A percentile compares a stretch with the other conserved stretches of the same genome.
Evolutionary conservation across 2,797 vertebrate genomes (phyloP).

Genomic region (Rallus crepitans): DNA sequence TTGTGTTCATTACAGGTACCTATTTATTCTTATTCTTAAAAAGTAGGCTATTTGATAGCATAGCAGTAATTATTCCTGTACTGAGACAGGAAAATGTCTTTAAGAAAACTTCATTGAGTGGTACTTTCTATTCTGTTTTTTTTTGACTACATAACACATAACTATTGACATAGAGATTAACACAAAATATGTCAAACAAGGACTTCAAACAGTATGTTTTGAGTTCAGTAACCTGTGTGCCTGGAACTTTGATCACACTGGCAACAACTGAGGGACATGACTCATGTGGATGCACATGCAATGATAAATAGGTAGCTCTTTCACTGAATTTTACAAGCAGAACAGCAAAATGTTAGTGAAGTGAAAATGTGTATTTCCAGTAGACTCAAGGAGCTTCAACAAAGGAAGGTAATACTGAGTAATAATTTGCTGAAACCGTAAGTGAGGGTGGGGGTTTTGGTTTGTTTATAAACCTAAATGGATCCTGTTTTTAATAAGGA

Average conservation of each 20-base stretch:
- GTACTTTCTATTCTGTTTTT: not conserved
- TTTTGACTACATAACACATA: not conserved
- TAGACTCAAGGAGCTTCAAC: not conserved
- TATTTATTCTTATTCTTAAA: not conserved
- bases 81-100: not conserved
- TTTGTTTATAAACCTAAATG: not conserved
- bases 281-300: not conserved
- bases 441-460: not conserved
- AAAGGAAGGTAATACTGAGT: not conserved
- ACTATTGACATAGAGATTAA: conserved; percentile 20
- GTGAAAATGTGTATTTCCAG: not conserved
- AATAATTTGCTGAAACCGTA: not conserved
- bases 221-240: conserved; percentile 43
- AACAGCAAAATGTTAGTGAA: not conserved
- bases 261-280: not conserved
- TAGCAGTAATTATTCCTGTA: not conserved
- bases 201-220: not conserved
- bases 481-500: conserved; percentile 1
- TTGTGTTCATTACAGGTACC: not conserved
- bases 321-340: not conserved
- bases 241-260: conserved; percentile 28
- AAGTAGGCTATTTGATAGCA: not conserved
- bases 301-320: conserved; percentile 9
- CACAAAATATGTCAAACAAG: conserved; percentile 12
- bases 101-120: not conserved